Evolutionary conservation across 2,797 vertebrate species (phyloP).

Genomic region (Australoheros facetus): DNA sequence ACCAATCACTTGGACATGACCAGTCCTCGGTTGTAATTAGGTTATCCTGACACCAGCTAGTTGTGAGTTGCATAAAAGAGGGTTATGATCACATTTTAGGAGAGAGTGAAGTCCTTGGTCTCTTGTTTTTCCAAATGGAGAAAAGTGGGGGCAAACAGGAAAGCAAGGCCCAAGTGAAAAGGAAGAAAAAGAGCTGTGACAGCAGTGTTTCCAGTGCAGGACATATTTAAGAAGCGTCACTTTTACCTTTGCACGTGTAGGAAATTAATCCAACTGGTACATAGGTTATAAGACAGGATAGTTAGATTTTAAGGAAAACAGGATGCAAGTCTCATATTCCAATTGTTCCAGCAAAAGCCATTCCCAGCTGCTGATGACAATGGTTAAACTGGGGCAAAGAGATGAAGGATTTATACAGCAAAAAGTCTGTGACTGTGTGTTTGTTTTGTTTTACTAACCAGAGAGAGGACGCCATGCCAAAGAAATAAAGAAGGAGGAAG

Average conservation of each 20-base stretch:
- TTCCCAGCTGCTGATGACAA: constrained; percentile 46
- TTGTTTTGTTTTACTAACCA: constrained; percentile 82
- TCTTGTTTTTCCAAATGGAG: constrained; percentile 21
- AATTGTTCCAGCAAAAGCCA: constrained; percentile 49
- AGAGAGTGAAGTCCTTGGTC: constrained; percentile 12
- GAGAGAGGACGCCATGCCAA: constrained; percentile 99
- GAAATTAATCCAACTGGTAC: constrained; percentile 51
- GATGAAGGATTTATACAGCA: constrained; percentile 22
- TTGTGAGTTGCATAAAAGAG: constrained; percentile 11
- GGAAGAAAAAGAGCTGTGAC: constrained; percentile 62
- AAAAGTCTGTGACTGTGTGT: background rate
- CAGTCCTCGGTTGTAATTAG: background rate
- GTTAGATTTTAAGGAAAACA: constrained; percentile 57
- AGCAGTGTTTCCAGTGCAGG: constrained; percentile 54
- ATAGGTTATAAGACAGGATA: constrained; percentile 63
- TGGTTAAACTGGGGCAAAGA: constrained; percentile 39
- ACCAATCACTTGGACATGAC: background rate
- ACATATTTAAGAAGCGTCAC: constrained; percentile 21
- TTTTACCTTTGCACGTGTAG: constrained; percentile 31
- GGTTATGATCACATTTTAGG: constrained; percentile 19
- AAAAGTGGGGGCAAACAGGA: constrained; percentile 57
- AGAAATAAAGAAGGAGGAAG: constrained; percentile 99
- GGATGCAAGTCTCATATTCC: constrained; percentile 62
- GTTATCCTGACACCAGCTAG: constrained; percentile 13
- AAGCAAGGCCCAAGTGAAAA: constrained; percentile 46